Conservation (phyloP, 2,797 vertebrate species). For the Aldrovandia affinis region DNA sequence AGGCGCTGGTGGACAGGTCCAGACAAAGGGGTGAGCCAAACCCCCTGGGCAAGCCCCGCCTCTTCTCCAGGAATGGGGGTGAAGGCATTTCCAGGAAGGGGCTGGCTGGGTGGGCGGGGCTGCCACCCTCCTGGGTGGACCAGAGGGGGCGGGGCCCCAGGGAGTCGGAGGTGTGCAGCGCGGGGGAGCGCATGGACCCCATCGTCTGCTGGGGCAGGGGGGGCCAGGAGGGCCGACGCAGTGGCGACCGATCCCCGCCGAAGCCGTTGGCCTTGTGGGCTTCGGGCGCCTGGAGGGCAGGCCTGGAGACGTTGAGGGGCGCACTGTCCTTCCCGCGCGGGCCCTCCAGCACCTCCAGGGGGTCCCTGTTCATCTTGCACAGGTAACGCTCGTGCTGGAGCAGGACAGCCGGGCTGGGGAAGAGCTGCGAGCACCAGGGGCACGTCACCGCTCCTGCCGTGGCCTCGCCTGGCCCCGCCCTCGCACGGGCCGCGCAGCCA, state of each 20-base stretch:
- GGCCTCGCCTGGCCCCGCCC: conserved; percentile 42
- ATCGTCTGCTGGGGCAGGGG: conserved; percentile 69
- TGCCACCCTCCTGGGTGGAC: conserved; percentile 61
- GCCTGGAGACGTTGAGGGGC: conserved; percentile 56
- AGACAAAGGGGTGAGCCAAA: conserved; percentile 63
- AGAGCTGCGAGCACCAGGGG: conserved; percentile 71
- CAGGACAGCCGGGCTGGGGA: conserved; percentile 68
- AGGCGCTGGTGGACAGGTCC: conserved; percentile 56
- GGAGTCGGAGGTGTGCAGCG: conserved; percentile 52
- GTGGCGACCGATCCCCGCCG: conserved; percentile 60
- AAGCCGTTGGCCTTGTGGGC: conserved; percentile 62
- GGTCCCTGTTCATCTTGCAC: conserved; percentile 66
- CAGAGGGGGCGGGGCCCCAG: conserved; percentile 56
- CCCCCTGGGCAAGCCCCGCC: conserved; percentile 58
- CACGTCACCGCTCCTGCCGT: conserved; percentile 55
- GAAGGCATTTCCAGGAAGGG: conserved; percentile 58
- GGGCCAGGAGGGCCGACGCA: conserved; percentile 67
- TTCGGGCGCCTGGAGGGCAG: conserved; percentile 47
- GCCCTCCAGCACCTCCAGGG: conserved; percentile 50
- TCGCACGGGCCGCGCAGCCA: conserved; percentile 30
- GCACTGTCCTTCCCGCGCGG: conserved; percentile 55
- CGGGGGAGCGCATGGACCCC: conserved; percentile 64
- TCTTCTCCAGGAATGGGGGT: conserved; percentile 53
- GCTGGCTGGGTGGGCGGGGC: conserved; percentile 54
- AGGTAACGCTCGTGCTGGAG: conserved; percentile 75